Conservation (phyloP, 2,888 invertebrate species). For the Andrena praecox region DNA sequence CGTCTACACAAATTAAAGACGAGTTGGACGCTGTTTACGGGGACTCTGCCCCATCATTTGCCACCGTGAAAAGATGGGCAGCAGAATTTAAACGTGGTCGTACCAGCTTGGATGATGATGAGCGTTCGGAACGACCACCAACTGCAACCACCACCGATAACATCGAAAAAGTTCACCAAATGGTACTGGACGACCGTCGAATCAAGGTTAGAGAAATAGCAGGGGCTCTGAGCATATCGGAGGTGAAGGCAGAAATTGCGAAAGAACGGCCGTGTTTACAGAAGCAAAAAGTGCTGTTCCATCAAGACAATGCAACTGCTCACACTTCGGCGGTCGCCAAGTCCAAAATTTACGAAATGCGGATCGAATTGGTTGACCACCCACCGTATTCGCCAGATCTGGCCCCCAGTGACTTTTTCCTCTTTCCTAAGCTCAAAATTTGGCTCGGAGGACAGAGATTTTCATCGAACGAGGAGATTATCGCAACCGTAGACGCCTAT, state of each 20-base stretch:
- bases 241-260: constrained; percentile 59
- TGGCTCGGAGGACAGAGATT: constrained; percentile 15
- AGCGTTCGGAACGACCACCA: not conserved
- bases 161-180: not conserved
- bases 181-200: not conserved
- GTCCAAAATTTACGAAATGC: not conserved
- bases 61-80: not conserved
- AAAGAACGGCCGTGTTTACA: constrained; percentile 13
- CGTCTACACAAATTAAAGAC: not conserved
- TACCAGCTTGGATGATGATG: not conserved
- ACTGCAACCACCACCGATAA: not conserved
- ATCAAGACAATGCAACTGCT: not conserved
- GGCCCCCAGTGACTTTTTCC: constrained; percentile 8
- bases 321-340: not conserved
- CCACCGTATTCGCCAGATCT: constrained; percentile 16
- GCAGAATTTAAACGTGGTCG: not conserved
- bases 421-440: constrained; percentile 18
- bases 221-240: not conserved
- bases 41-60: not conserved
- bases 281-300: not conserved
- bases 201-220: not conserved
- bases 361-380: not conserved
- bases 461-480: not conserved
- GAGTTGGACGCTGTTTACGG: not conserved
- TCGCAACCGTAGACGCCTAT: too few species aligned